Base-by-base conservation (phyloP, 2,888 invertebrate genomes). In the Ophion ventricosus region DNA sequence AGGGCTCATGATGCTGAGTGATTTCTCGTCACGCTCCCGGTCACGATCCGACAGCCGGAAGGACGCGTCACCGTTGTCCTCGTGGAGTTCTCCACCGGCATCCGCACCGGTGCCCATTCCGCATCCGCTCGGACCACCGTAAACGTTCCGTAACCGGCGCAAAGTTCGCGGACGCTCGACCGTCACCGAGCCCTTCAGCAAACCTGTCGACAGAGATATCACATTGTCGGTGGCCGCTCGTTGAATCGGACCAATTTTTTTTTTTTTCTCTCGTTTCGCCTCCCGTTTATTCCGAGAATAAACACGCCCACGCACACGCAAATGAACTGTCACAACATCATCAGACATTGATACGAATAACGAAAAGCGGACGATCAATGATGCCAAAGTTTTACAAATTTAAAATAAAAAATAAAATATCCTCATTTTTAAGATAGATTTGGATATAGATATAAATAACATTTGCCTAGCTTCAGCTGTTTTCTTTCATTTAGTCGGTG, bases 151-250 rank as follows among this genome's bases (percentile, higher is more conserved):
- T 88, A 97, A 94, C 91, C 96, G 96, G 89, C 96, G 95, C 90
- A 97, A 94, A 87, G 96, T 96, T 93, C 96, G 96, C 85, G 97
- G 97, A 87, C 97, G 94, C 93, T 97, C 96, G 87, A 95, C 95
- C 91, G 96, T 95, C 83, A 96, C 96, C 80, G 97, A 97, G 89
- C 97, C 97, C 94, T 97, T 97, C 93, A 97, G 96, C 90, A 97
- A 95, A 93, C 97, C 97, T 96, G 95, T 83, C 93, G 93, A 92
- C 93, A 81, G 82, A 74, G 64, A 64, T 69, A 54, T 35, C 35
- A 64, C 69, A 78, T 56, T 8, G n/a, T 40, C 3, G 57, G 78
- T 25, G 20, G 2, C 73, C 35, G 64, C 25, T 54, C 23, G 40
- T 54, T 63, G 25, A 72, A 69, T 61, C 23, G 23, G 1, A 25